Evolutionary conservation across 2,888 invertebrate genomes (phyloP), one percentile per base, ranked within the genome.

Genomic region (Pelosia muscerda): DNA sequence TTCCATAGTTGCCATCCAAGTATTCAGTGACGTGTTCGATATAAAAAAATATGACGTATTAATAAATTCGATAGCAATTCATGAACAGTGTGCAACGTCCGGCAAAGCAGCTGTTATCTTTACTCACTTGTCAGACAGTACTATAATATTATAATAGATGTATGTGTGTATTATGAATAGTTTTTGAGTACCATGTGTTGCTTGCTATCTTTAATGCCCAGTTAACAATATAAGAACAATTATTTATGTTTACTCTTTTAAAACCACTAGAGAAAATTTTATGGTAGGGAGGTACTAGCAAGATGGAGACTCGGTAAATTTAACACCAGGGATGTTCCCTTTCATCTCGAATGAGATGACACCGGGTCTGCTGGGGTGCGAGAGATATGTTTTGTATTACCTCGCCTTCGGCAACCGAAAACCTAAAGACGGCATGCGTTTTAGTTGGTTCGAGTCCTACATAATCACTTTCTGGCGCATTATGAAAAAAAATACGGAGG

Each of bases 111-210:
- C 42, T 68, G 54, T 78, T 78, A 78, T 78, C 79, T 78, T 65
- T 69, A 70, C 57, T 75, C 78, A 68, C 68, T 75, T 75, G 73
- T 73, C 79, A 71, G 67, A 81, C 79, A 71, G 34, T 34, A 63
- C 9, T 22, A 54, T 55, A 25, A 22, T 67, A 72, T 70, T 75
- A 75, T 81, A 78, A 70, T 72, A 69, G n/a, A n/a, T n/a, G n/a
- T n/a, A n/a, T n/a, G n/a, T n/a, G n/a, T n/a, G n/a, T 66, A 15
- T 34, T 68, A 70, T 60, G 54, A 68, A 49, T 61, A 19, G 66
- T 75, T 69, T 75, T 72, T 72, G 68, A 68, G 59, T 69, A 69
- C 67, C 23, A 31, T 15, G 66, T 54, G 26, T 11, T 68, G 31
- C 61, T 11, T 68, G 31, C 61, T 65, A 78, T 69, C 63, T 69